Base-by-base conservation (phyloP, 2,113 vertebrate genomes). In the Sinocyclocheilus anophthalmus region DNA sequence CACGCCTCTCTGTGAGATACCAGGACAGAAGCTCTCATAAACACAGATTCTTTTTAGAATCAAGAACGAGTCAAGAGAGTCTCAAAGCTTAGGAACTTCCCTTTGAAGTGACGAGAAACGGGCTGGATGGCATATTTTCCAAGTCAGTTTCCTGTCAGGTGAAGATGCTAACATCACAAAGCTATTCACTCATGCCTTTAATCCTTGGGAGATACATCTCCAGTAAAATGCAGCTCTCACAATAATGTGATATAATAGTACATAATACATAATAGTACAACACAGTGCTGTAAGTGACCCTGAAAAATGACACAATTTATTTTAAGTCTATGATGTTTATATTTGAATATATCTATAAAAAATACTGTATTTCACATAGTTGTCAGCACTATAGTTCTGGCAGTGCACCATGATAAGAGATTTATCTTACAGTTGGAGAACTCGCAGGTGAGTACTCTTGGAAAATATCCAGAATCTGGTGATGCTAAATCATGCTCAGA, bases 11-110 rank as follows among this genome's bases (percentile, higher is more conserved):
- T 70, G 24, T 30, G 65, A 83, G 81, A 69, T 53, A 70, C 65
- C 42, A 83, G 63, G 65, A 55, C 48, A 70, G 26, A 57, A 72
- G 26, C 81, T 72, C 26, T 50, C 55, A n/a, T 83, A 83, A 83
- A 72, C 81, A 48, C n/a, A 1, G 33, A 42, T 63, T 63, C 50
- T 30, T 63, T 16, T 69, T 33, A 13, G 45, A 26, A 30, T 69
- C n/a, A 22, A 6, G 12, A 67, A 48, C 3, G 14, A 55, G 48
- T 11, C 14, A 77, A 55, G 24, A 12, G 22, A 45, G 12, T 82
- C 24, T 53, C 45, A 48, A 50, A 82, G 16, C 63, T 63, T 57
- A 61, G 24, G 22, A 45, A 45, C 59, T 63, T 82, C 16, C 61
- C 42, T 82, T 67, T 81, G 30, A 33, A 53, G 79, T 70, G 24